These are phyloP conservation scores for Dysmachus trigonus DNA, from an alignment of 2,888 invertebrate species.

Conservation along the genomic window DNA sequence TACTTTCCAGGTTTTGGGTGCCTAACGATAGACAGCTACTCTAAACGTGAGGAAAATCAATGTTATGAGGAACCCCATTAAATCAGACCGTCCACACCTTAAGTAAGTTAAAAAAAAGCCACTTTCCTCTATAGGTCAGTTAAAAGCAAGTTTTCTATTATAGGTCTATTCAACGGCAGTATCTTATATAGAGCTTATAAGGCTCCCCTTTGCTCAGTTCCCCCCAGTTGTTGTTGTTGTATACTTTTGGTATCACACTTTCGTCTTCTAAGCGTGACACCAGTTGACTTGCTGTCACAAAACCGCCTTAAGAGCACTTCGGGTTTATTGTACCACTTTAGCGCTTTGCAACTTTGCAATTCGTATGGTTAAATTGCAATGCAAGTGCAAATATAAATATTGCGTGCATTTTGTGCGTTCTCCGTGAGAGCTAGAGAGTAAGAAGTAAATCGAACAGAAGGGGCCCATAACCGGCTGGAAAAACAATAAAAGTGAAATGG, in stretches of 20 bases:
- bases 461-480: background rate
- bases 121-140: background rate
- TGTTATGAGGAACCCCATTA: background rate
- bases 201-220: background rate
- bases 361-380: background rate
- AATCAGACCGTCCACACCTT: background rate
- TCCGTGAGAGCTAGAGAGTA: background rate
- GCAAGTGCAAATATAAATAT: background rate
- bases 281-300: background rate
- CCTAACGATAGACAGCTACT: background rate
- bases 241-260: background rate
- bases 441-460: background rate
- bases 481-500: slow-evolving; percentile 2
- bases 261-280: background rate
- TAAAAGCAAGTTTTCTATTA: background rate
- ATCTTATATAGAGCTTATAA: background rate
- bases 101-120: background rate
- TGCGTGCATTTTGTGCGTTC: background rate
- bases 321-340: background rate
- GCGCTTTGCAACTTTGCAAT: background rate
- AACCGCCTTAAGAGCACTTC: background rate
- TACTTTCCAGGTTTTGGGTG: background rate
- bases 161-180: background rate
- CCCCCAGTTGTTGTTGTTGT: background rate
- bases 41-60: background rate